Evolutionary conservation across 2,113 vertebrate genomes (phyloP).

Genomic region (Dissostichus mawsoni): DNA sequence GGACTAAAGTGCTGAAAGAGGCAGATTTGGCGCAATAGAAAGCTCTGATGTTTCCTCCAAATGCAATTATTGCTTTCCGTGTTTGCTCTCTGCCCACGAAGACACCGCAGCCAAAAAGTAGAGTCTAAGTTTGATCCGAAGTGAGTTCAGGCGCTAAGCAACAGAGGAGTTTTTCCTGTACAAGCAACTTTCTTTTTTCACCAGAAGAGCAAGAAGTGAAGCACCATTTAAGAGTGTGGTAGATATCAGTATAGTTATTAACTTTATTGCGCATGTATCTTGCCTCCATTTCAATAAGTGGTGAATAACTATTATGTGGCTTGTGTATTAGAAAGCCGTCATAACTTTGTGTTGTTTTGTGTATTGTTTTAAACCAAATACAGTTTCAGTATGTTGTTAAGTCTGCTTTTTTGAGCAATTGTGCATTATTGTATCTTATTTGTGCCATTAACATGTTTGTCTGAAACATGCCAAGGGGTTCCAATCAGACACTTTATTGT

Average conservation of each 20-base stretch:
- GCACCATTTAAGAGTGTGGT: neutral
- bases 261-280: neutral
- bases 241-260: neutral
- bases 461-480: no score
- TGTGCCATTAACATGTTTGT: no score
- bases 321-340: no score
- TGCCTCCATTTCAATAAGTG: neutral
- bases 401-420: no score
- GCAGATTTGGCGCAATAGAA: neutral
- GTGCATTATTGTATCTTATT: no score
- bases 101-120: slow-evolving; percentile 4
- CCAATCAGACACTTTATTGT: no score
- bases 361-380: no score
- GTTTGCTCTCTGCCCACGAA: neutral
- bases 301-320: neutral
- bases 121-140: neutral
- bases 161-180: neutral
- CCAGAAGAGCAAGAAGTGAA: neutral
- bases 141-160: neutral
- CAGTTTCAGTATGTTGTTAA: no score
- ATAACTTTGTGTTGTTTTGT: no score
- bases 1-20: neutral
- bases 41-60: slow-evolving; percentile 1
- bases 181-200: neutral
- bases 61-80: slow-evolving; percentile 4